Percentiles rank a stretch among this genome's conserved stretches.
These are phyloP conservation scores for Telmatochromis bifrenatus DNA, from an alignment of 2,113 vertebrate species.

Conservation along the genomic window DNA sequence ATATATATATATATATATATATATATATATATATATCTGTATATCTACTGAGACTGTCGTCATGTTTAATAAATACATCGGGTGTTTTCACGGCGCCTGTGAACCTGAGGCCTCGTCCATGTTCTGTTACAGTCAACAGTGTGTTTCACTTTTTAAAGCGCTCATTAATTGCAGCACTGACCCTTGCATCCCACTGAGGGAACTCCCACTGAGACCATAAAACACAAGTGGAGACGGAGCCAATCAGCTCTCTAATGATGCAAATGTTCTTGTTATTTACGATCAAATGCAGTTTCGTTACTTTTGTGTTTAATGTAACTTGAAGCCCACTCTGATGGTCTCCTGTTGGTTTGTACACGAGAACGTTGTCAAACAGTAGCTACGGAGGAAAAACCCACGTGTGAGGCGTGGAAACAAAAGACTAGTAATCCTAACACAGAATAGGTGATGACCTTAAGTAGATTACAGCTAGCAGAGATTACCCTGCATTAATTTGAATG, in stretches of 20 bases:
- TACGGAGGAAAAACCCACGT: not conserved
- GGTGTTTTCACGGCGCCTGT: not conserved
- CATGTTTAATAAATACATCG: not conserved
- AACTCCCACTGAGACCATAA: not conserved
- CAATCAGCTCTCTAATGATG: not conserved
- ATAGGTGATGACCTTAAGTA: conserved; percentile 29
- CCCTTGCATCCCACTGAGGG: not conserved
- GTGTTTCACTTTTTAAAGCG: not conserved
- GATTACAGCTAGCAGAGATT: conserved; percentile 56
- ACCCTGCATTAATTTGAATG: conserved; percentile 51
- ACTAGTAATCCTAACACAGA: conserved; percentile 24
- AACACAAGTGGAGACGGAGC: not conserved
- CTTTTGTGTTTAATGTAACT: not conserved
- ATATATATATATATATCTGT: not conserved
- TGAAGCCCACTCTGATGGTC: not conserved
- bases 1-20: no score
- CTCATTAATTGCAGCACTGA: not conserved
- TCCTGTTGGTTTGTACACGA: not conserved
- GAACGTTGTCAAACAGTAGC: not conserved
- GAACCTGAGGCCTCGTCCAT: not conserved
- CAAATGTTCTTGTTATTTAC: not conserved
- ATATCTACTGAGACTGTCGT: not conserved
- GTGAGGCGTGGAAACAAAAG: conserved; percentile 13
- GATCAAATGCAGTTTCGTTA: not conserved
- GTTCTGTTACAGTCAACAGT: not conserved